Evolutionary conservation across 2,797 vertebrate genomes (phyloP), one percentile per base, ranked within the genome.

Genomic region (Peromyscus aztecus): DNA sequence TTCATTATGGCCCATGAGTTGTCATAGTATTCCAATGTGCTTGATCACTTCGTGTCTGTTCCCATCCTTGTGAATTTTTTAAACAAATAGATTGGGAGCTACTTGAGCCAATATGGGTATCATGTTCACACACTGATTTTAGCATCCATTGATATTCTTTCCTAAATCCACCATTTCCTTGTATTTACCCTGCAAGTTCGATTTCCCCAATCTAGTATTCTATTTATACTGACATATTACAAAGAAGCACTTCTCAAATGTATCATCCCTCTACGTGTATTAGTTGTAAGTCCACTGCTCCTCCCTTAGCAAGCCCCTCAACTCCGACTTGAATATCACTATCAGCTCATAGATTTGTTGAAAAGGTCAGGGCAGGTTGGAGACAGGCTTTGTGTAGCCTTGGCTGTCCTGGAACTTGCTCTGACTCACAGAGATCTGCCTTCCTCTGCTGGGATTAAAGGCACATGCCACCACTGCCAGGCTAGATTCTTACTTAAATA

Each of bases 171-270:
- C 61, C 46, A 19, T 49, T 67, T 7, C 10, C 40, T 84, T 93
- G 59, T n/a, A 49, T 13, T 82, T 49, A 24, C 59, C 34, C 31
- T 90, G 1, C 10, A 90, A 55, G 61, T 90, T 31, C 24, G 16
- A 89, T 67, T 89, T 93, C 88, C 77, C 55, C 86, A 57, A 23
- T 46, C 29, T 71, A 85, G 34, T 24, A 82, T 91, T 57, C n/a
- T 55, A 37, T 49, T 40, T 89, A 29, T 9, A 37, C 75, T 88
- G 40, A 65, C 57, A 73, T 31, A 75, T 31, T 63, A 93, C 29
- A 80, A 59, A 87, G 71, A 77, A 87, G 46, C 34, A 89, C 4
- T 34, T 78, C 23, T 43, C 73, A 75, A 13, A 27, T 21, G 19
- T 46, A 34, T 46, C 17, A 84, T 23, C 61, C 19, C 40, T 65